These are phyloP conservation scores for Mesochorus sp. DNA, from an alignment of 2,888 invertebrate genomes.

Conservation along the genomic window DNA sequence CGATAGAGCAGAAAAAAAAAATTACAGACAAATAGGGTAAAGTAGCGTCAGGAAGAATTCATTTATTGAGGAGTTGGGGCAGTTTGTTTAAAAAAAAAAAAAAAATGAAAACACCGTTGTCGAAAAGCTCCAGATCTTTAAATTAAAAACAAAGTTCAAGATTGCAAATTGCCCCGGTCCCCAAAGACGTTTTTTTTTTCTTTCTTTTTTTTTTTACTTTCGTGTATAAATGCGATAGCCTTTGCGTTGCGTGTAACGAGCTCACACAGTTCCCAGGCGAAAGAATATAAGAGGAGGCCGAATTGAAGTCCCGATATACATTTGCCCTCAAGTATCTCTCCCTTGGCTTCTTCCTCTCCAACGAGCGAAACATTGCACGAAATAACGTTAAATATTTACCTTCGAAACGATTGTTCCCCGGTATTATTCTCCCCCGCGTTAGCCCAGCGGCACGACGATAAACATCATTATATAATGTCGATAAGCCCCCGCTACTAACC, in stretches of 20 bases:
- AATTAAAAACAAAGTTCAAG: background rate
- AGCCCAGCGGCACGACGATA: conserved; percentile 76
- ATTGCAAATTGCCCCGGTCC: conserved; percentile 15
- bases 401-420: conserved; percentile 70
- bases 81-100: background rate
- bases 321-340: conserved; percentile 42
- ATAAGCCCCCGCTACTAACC: conserved; percentile 72
- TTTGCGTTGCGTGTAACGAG: conserved; percentile 20
- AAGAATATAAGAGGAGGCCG: conserved; percentile 10
- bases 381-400: conserved; percentile 82
- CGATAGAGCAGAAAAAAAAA: background rate
- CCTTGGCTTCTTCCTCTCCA: conserved; percentile 34
- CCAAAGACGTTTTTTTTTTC: conserved; percentile 2
- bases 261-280: background rate
- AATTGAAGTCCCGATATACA: background rate
- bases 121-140: background rate
- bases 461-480: conserved; percentile 82
- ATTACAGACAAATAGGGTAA: background rate
- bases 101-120: too few relatives aligned
- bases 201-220: background rate
- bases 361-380: conserved; percentile 80
- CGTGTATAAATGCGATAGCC: conserved; percentile 2
- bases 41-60: background rate
- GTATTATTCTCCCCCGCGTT: conserved; percentile 71
- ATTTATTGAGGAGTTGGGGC: background rate